Evolutionary conservation across 2,888 invertebrate genomes (phyloP), one percentile per base, ranked within the genome.

Genomic region (Thymelicus sylvestris): DNA sequence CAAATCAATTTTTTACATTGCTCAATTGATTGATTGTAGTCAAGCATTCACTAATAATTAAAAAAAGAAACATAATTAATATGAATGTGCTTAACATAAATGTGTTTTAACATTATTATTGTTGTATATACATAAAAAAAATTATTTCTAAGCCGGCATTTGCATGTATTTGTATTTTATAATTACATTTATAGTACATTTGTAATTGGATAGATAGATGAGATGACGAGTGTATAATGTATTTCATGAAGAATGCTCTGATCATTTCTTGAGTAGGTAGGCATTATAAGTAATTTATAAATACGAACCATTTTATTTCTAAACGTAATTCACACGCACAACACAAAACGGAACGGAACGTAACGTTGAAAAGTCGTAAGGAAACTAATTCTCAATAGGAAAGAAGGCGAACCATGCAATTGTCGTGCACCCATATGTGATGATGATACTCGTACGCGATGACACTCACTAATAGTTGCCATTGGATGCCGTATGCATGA

Each of bases 401-500:
- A 52, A 50, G 66, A 67, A 65, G 67, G 57, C 72, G 72, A 72
- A 67, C 47, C 55, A 47, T 72, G 47, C 72, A 69, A 55, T 66
- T 71, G 72, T 73, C 70, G 62, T 65, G 39, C 72, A 62, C 55
- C 64, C 52, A 61, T 62, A 61, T 73, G 67, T 72, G 65, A 44
- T 74, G 72, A 73, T 75, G 59, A 48, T 83, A 52, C 19, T 8
- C 19, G 15, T 52, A 83, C 77, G 76, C 78, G 77, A 77, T 78
- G 78, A 50, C 61, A 62, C 38, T 67, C 62, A 73, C 68, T 74
- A 74, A 70, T 78, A 76, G 72, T 72, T 73, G 74, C 66, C 68
- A 74, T 59, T 55, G 55, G 77, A 79, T 75, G 82, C 74, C 76
- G 76, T 81, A 83, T 31, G 48, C 79, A 73, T 77, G 73, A 77